Evolutionary conservation across 2,888 invertebrate genomes (phyloP).

Genomic region (Drosophila aldrichi): DNA sequence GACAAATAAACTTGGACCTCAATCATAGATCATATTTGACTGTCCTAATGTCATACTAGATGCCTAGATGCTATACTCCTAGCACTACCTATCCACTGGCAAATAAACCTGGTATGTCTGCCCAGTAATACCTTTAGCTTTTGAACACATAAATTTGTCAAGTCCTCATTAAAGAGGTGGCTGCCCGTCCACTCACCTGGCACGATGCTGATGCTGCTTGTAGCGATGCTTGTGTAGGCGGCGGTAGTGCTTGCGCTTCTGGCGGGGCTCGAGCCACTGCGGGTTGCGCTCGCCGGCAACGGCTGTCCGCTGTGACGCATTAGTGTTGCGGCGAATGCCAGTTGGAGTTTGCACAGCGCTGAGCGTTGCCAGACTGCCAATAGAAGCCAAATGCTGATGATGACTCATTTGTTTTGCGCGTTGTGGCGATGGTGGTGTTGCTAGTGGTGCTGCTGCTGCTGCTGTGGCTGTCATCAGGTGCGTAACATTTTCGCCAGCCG

Average conservation of each 20-base stretch:
- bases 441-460: not conserved
- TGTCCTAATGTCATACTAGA: too few relatives aligned
- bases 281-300: slow-evolving; percentile 5
- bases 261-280: slow-evolving; percentile 27
- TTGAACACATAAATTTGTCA: too few relatives aligned
- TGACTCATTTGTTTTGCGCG: slow-evolving; percentile 50
- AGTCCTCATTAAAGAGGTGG: not conserved
- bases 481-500: slow-evolving; percentile 35
- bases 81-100: too few relatives aligned
- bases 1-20: too few relatives aligned
- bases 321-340: slow-evolving; percentile 31
- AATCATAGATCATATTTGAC: too few relatives aligned
- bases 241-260: slow-evolving; percentile 73
- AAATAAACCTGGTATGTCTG: too few relatives aligned
- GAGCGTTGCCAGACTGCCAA: slow-evolving; percentile 28
- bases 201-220: slow-evolving; percentile 66
- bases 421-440: not conserved
- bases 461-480: slow-evolving; percentile 9
- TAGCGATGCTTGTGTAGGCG: slow-evolving; percentile 71
- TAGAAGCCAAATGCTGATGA: slow-evolving; percentile 32
- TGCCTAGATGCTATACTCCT: too few relatives aligned
- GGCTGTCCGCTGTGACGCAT: slow-evolving; percentile 17
- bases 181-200: slow-evolving; percentile 63
- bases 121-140: too few relatives aligned
- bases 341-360: slow-evolving; percentile 18